A percentile compares a stretch with the other conserved stretches of the same genome.
Conservation (phyloP, 2,113 vertebrate genomes). For the Malurus cyaneus region DNA sequence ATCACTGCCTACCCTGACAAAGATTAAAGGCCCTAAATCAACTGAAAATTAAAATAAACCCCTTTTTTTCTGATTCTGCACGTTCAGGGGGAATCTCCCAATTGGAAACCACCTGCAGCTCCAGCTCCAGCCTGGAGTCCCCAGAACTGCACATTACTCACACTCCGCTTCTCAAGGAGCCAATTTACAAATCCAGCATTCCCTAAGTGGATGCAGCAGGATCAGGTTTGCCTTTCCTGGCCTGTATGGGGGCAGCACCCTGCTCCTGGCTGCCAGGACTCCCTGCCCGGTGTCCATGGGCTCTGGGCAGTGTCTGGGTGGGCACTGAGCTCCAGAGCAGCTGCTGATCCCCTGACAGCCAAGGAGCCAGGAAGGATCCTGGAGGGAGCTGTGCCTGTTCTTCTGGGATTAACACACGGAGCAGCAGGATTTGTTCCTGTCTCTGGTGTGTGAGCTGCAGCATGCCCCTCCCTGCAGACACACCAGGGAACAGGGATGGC, state of each 20-base stretch:
- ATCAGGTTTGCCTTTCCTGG: not conserved
- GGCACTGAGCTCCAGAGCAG: not conserved
- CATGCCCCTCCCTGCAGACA: not conserved
- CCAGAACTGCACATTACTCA: not conserved
- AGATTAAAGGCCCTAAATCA: not conserved
- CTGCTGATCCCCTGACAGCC: not conserved
- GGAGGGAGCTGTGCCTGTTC: accelerated
- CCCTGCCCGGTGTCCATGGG: accelerated
- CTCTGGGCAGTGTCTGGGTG: not conserved
- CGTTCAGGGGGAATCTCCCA: not conserved
- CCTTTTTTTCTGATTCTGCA: not conserved
- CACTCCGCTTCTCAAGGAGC: accelerated
- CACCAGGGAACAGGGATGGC: not conserved
- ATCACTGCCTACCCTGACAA: not conserved
- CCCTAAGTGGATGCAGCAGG: not conserved
- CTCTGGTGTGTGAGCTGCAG: not conserved
- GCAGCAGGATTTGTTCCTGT: not conserved
- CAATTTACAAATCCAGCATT: not conserved
- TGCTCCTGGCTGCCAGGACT: not conserved
- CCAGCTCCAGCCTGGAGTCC: not conserved
- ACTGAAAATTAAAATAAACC: not conserved
- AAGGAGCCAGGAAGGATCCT: accelerated
- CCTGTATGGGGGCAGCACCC: not conserved
- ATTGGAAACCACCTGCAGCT: not conserved
- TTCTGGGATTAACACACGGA: accelerated